Evolutionary conservation across 2,888 invertebrate genomes (phyloP), one percentile per base, ranked within the genome.

Genomic region (Caenorhabditis wallacei): DNA sequence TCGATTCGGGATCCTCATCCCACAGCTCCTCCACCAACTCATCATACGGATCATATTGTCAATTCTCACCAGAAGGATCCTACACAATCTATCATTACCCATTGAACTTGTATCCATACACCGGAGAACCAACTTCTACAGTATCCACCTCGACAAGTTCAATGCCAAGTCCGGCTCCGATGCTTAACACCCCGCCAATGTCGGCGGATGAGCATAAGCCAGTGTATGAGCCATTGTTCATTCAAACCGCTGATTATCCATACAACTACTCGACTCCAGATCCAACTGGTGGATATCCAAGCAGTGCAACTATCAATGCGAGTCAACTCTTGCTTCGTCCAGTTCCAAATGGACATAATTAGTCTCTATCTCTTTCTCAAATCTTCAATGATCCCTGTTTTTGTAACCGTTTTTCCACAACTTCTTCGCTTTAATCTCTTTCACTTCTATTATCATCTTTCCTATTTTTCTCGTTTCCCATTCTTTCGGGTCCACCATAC

Each of bases 21-120:
- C 82, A 61, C 26, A 64, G 75, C 51, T 75, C 82, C 35, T 68
- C 68, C 68, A 51, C 81, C 35, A 81, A 63, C 63, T 72, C 72
- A 5, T 79, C 78, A 5, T 72, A 72, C 22, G 78, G 78, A 16
- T 82, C 82, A 7, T 79, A 82, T 61, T 82, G 82, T 53, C 82
- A 82, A 59, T 82, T 82, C 57, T 82, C 82, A 1, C 82, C 82
- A 0, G 82, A 82, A 53, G 82, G 82, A 46, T 70, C 71, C 8
- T 82, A 79, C 70, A 79, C 82, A 0, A 61, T 74, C 61, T 82
- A 82, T 54, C 66, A 72, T 43, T 54, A 43, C 24, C 74, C 80
- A 37, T 54, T 69, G 72, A 78, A 71, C 53, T 66, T 43, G 13
- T 18, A 30, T 2, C 78, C 78, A 3, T 70, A 63, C 26, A 61